Evolutionary conservation across 2,888 invertebrate species (phyloP).

Genomic region (Adela reaumurella): DNA sequence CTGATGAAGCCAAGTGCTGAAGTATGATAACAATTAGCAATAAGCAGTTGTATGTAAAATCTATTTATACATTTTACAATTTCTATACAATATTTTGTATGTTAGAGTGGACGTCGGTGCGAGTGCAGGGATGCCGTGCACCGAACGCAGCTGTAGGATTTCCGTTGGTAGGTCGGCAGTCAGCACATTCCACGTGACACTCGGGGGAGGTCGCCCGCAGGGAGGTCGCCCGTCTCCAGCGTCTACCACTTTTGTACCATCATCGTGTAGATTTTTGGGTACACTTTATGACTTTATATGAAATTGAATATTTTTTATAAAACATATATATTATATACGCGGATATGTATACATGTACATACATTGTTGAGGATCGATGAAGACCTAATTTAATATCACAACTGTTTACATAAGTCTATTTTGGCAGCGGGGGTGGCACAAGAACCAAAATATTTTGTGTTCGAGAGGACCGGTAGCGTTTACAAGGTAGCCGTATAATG

Average conservation of each 20-base stretch:
- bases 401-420: constrained; percentile 50
- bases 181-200: constrained; percentile 54
- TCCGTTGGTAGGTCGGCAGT: constrained; percentile 45
- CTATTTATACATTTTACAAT: constrained; percentile 56
- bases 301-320: constrained; percentile 57
- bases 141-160: constrained; percentile 18
- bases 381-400: constrained; percentile 43
- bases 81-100: constrained; percentile 48
- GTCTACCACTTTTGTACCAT: constrained; percentile 39
- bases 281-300: constrained; percentile 58
- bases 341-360: constrained; percentile 56
- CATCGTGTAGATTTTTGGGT: constrained; percentile 56
- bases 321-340: constrained; percentile 58
- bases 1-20: neutral
- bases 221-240: too few relatives aligned
- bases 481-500: neutral
- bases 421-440: constrained; percentile 54
- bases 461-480: neutral
- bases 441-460: constrained; percentile 54
- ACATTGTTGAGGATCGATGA: constrained; percentile 55
- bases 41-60: constrained; percentile 54
- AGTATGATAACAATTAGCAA: constrained; percentile 44
- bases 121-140: constrained; percentile 43
- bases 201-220: constrained; percentile 37
- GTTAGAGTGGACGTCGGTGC: constrained; percentile 23